Evolutionary conservation across 2,888 invertebrate species (phyloP).

Genomic region (Bedellia somnulentella): DNA sequence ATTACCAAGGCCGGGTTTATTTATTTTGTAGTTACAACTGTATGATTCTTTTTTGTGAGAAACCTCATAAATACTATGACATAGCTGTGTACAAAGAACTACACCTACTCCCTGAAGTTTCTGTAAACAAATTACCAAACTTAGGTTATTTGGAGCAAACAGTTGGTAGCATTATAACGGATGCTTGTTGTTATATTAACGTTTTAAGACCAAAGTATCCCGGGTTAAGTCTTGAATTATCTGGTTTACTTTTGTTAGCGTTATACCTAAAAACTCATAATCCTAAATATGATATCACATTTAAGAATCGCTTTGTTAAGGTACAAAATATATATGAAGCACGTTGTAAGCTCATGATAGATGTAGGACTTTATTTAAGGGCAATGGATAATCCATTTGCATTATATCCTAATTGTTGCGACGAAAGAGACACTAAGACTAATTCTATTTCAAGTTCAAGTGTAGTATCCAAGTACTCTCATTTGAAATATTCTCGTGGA

Average conservation of each 20-base stretch:
- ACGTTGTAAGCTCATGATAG: constrained; percentile 32
- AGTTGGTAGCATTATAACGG: constrained; percentile 50
- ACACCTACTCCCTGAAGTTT: constrained; percentile 31
- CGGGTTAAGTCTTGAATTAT: constrained; percentile 46
- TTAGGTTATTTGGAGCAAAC: constrained; percentile 66
- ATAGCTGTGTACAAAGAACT: constrained; percentile 37
- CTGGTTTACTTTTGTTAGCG: constrained; percentile 59
- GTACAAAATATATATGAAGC: constrained; percentile 28
- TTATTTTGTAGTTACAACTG: constrained; percentile 58
- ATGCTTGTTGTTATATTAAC: constrained; percentile 54
- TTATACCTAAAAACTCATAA: constrained; percentile 60
- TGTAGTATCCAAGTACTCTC: too few species aligned
- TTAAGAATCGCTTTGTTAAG: constrained; percentile 28
- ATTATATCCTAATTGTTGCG: constrained; percentile 34
- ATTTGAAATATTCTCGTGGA: too few species aligned
- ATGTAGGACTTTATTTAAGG: constrained; percentile 44
- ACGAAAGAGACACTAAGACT: too few species aligned
- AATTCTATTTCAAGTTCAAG: too few species aligned
- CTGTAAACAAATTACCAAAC: constrained; percentile 50
- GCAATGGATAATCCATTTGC: constrained; percentile 59
- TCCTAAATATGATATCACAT: constrained; percentile 19
- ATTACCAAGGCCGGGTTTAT: constrained; percentile 51
- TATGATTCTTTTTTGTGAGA: constrained; percentile 48
- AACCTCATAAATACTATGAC: constrained; percentile 49
- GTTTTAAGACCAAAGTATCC: constrained; percentile 63